phyloP scores from a whole-genome alignment of 2,113 vertebrate genomes.

The Peromyscus maniculatus region DNA sequence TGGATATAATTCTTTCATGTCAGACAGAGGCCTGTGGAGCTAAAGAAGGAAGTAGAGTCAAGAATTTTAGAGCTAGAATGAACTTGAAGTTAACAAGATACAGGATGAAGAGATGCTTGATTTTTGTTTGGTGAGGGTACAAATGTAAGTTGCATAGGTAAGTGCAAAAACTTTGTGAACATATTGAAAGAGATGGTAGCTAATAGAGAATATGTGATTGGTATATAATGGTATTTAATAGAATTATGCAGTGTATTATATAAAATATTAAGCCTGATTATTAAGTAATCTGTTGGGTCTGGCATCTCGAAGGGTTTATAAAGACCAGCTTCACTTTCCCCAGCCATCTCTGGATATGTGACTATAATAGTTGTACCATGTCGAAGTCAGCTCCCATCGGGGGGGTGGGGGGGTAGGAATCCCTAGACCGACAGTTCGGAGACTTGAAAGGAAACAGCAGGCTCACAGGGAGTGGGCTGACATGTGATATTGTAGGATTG shows the following conservation, averaged over 20 bases:
- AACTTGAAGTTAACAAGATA: neutral
- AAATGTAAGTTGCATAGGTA: neutral
- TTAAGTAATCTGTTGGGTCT: neutral
- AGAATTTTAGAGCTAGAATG: neutral
- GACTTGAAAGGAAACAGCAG: neutral
- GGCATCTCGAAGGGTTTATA: neutral
- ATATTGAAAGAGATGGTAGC: neutral
- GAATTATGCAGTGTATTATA: neutral
- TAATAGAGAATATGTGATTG: neutral
- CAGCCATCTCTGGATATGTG: neutral
- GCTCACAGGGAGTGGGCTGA: neutral
- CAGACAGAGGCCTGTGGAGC: neutral
- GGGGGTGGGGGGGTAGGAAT: neutral
- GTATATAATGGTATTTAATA: neutral
- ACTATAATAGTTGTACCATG: conserved; percentile 3
- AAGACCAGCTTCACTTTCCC: neutral
- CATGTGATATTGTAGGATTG: neutral
- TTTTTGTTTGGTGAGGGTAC: neutral
- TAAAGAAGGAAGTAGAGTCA: neutral
- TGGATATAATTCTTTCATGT: neutral
- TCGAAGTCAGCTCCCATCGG: neutral
- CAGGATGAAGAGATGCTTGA: neutral
- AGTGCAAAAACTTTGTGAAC: neutral
- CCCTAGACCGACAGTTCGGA: neutral
- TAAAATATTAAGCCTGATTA: neutral